These are phyloP conservation scores for Marmota flaviventris DNA, from an alignment of 2,113 vertebrate genomes.

Conservation along the genomic window DNA sequence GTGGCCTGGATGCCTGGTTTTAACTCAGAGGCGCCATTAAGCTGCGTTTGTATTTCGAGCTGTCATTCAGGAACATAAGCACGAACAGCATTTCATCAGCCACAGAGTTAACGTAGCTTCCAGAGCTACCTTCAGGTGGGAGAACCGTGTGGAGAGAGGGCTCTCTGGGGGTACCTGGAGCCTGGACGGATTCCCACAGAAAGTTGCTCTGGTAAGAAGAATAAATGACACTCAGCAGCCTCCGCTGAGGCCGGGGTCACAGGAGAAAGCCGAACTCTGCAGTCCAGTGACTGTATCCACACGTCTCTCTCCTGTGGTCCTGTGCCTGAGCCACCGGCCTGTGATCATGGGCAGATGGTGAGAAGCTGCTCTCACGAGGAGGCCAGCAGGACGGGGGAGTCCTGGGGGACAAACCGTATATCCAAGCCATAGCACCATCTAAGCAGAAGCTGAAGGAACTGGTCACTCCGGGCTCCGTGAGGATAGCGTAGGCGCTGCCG, in stretches of 20 bases:
- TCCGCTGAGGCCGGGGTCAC: neutral
- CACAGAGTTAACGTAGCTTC: neutral
- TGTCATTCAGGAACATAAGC: neutral
- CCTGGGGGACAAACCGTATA: neutral
- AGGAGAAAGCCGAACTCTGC: neutral
- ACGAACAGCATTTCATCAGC: neutral
- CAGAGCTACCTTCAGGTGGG: neutral
- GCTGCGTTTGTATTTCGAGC: neutral
- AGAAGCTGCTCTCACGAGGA: neutral
- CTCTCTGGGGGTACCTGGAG: neutral
- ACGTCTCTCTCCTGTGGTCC: neutral
- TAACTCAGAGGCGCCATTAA: neutral
- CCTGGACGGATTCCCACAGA: slow-evolving; percentile 52
- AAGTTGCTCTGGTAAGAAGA: slow-evolving; percentile 69
- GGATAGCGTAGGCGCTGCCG: accelerated
- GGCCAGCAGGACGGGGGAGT: neutral
- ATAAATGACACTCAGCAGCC: neutral
- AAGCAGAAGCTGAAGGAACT: neutral
- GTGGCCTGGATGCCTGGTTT: neutral
- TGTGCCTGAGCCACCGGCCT: neutral
- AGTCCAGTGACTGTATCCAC: neutral
- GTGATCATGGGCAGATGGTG: neutral
- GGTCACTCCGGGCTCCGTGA: neutral
- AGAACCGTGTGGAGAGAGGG: neutral
- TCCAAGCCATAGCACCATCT: neutral